Base-by-base conservation (phyloP, 2,113 vertebrate species). In the Catharus fuscescens region DNA sequence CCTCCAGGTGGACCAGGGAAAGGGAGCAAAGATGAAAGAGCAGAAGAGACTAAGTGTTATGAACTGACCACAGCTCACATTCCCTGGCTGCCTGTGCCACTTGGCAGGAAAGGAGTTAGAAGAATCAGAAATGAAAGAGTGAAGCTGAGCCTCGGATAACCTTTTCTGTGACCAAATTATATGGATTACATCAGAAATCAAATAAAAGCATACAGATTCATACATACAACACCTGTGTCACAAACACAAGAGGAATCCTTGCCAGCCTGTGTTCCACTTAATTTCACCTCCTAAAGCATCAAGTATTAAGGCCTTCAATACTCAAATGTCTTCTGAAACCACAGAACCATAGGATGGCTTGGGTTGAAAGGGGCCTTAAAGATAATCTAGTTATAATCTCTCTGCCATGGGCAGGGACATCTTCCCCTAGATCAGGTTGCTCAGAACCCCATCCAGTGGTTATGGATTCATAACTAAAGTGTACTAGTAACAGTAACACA, bases 151-250 rank as follows among this genome's bases (percentile, higher is more conserved):
- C 18, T 38, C 8, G 29, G 9, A 9, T 16, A 72, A 31, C 12
- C 18, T 71, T 53, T 56, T 34, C 45, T 66, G 52, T 71, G 61
- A n/a, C 25, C 7, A 93, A 81, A 48, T 36, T 9, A 53, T 10
- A 81, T 0, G 5, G 42, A 64, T 50, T 65, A 79, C 16, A 54
- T 66, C 18, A 57, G 45, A 88, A 79, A 91, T n/a, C 20, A 74
- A 44, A 20, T 57, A 79, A 70, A 74, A 70, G 20, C 28, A 32
- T 10, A 4, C 3, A 8, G 57, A 85, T 44, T 82, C 31, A 54
- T 29, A 54, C 19, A 54, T 10, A 44, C 6, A 59, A 57, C 42
- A 60, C 18, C 36, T 5, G 0, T 20, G 15, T 28, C 4, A 0
- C 8, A 5, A 26, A 64, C 12, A 31, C 14, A 59, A 47, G 14